Evolutionary conservation across 2,113 vertebrate genomes (phyloP), one percentile per base, ranked within the genome.

Genomic region (Hemiscyllium ocellatum): DNA sequence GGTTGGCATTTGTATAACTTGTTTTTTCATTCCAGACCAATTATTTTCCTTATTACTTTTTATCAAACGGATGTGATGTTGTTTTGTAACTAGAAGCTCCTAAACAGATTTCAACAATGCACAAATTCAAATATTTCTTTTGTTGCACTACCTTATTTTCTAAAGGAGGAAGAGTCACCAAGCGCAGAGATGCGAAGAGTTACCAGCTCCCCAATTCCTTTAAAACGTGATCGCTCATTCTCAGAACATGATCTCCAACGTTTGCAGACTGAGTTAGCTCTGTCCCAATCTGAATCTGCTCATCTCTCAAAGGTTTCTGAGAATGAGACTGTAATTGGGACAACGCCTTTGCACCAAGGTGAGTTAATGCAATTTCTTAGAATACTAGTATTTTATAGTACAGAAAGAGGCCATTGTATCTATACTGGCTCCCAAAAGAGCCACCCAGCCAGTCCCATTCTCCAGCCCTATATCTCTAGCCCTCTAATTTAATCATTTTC

Each of bases 221-320:
- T 99, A 96, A 99, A 99, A 96, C 97, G 99, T 4, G 99, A 99
- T 65, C 98, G 98, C 47, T 99, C 99, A 94, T 99, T 99, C 97
- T 99, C 99, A 0, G 99, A 99, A 96, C 99, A 98, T 0, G 99
- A 99, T 97, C 97, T 99, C 96, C 98, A 97, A 0, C 96, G 98
- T 96, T 98, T 99, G 91, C 98, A 98, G 69, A 97, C 96, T 0
- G 98, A 98, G 76, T 96, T 97, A 95, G 96, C 97, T 2, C 96
- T 96, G 0, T 96, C 97, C 0, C 97, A 98, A 87, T 96, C 97
- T 0, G 97, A 87, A 0, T 65, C 97, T 0, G 96, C 17, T 17
- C 96, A 97, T 10, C 96, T 96, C 0, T 97, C 96, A 76, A 72
- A 20, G 97, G 96, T 96, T 96, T 98, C 98, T 68, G 98, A 98